Conservation (phyloP, 2,113 vertebrate species). For the Psephotus haematonotus region DNA sequence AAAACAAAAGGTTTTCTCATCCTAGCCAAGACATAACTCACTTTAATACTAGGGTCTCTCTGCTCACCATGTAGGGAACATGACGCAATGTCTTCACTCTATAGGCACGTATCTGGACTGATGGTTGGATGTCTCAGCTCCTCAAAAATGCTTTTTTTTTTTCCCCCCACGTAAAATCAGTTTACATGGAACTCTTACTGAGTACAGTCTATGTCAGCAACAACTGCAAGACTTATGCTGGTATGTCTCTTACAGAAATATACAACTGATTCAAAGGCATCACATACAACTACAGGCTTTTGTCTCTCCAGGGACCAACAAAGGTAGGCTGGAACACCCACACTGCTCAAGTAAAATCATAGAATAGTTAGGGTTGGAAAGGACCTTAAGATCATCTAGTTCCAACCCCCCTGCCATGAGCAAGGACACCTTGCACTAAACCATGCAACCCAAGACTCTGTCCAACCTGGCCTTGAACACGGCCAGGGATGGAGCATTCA, state of each 20-base stretch:
- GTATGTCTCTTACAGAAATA: background rate
- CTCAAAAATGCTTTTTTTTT: background rate
- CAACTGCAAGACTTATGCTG: background rate
- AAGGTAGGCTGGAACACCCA: background rate
- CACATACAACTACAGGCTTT: background rate
- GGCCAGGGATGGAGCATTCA: background rate
- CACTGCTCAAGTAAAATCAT: background rate
- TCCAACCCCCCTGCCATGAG: background rate
- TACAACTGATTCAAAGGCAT: background rate
- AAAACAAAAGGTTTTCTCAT: background rate
- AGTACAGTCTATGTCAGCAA: background rate
- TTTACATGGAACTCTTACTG: background rate
- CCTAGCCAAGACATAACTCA: background rate
- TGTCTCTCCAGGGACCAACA: background rate
- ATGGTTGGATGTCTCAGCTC: background rate
- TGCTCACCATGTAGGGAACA: background rate
- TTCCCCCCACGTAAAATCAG: rapidly evolving
- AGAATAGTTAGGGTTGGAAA: background rate
- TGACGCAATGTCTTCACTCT: background rate
- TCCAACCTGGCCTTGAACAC: background rate
- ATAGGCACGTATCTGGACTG: background rate
- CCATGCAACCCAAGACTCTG: background rate
- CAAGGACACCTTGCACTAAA: background rate
- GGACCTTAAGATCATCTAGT: background rate
- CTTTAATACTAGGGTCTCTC: background rate